Evolutionary conservation across 92 coral and sea anemone species (phyloP), one percentile per base, ranked within the genome.

Genomic region (Phenganax stokvisi): DNA sequence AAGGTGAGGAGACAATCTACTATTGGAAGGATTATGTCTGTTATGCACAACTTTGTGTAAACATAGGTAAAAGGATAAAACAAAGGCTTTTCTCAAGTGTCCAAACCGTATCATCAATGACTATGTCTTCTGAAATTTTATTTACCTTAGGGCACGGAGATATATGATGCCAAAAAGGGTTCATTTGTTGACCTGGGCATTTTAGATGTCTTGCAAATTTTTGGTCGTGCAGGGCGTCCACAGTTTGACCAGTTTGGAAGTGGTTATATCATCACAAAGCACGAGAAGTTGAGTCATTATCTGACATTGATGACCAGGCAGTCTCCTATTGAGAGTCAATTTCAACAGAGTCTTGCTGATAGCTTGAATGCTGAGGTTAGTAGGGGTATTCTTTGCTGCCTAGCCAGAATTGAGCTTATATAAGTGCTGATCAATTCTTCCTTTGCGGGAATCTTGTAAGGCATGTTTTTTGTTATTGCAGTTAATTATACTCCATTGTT

Each of bases 151-250:
- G 97, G 97, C 10, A 94, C 98, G 13, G 89, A 94, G 85, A 88
- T 94, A 75, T 94, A 94, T 59, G 88, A 94, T 67, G 97, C 98
- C 16, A 94, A 92, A 86, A 94, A 94, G 83, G 98, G 98, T 28
- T 86, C 97, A 57, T 94, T 94, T 82, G 98, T 94, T 12, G 96
- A 94, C 61, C 89, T 94, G 52, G 98, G 98, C 66, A 94, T 94
- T 60, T 86, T 94, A 59, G 98, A 94, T 68, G 98, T 94, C 52
- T 87, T 94, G 57, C 98, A 94, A 87, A 94, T 94, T 80, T 94
- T 94, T 70, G 98, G 98, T 51, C 96, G 98, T 17, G 98, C 98
- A 28, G 98, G 98, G 8, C 98, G 98, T 27, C 98, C 98, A 3
- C 98, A 94, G 88, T 94, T 90, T 70, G 98, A 94, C 86, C 88